Base-by-base conservation (phyloP, 2,888 invertebrate genomes). In the Xylota sylvarum region DNA sequence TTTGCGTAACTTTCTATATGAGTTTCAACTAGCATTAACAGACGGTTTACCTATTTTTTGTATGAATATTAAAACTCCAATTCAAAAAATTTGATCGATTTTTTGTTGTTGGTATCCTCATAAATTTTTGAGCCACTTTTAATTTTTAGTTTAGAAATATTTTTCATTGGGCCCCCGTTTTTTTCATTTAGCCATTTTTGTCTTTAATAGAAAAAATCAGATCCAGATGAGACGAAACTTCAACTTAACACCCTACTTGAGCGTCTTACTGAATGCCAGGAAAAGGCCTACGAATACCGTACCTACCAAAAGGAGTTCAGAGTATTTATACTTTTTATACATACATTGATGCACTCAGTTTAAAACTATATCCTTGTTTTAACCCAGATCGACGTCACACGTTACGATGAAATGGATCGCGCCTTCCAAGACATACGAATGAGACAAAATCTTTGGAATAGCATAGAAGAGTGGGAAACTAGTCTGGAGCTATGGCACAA, bases 231-330 rank as follows among this genome's bases (percentile, higher is more conserved):
- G 88, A 96, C 96, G 3, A 93, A 94, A 82, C 93, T 94, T 32
- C 94, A 94, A 7, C 93, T 98, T 5, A 94, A 94, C 5, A 94
- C 94, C 1, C 93, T 97, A 0, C 93, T 94, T 79, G 94, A 94
- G 1, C 94, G 94, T 84, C 93, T 98, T 23, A 92, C 93, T 12
- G 94, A 92, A 0, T 96, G 96, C 85, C 94, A 95, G 67, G 93
- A 94, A n/a, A 93, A 94, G 77, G 96, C 97, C 0, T 95, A 94
- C 72, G 95, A 96, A 89, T 97, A 95, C 90, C 95, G 96, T 87
- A 94, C 94, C 0, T 96, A 97, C 93, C 98, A 98, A 92, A 97
- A 96, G 91, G 95, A 96, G 90, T 97, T 98, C 90, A 96, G 96
- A 93, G 97, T 96, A 92, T 58, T 14, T 1, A 32, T 7, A 2